Evolutionary conservation across 2,888 invertebrate genomes (phyloP).

Genomic region (Temnothorax ravouxi): DNA sequence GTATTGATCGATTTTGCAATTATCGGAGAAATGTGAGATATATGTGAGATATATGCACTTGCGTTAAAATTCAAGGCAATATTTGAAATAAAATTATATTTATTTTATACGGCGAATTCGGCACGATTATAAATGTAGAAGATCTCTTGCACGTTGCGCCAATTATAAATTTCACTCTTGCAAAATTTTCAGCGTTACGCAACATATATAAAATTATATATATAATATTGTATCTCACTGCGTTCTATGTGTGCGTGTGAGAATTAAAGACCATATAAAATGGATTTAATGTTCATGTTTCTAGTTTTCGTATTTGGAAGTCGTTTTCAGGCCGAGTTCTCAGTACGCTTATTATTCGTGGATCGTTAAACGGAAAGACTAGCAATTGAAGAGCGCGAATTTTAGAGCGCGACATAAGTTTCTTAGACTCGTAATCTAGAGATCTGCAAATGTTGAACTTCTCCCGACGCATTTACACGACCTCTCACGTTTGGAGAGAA

Average conservation of each 20-base stretch:
- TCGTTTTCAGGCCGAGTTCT: neutral
- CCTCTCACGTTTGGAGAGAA: neutral
- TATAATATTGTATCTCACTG: neutral
- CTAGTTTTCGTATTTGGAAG: too few relatives aligned
- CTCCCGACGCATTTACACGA: neutral
- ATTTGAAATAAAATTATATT: neutral
- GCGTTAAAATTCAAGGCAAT: slow-evolving; percentile 60
- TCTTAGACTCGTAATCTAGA: slow-evolving; percentile 22
- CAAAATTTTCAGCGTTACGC: neutral
- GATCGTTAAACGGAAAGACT: slow-evolving; percentile 22
- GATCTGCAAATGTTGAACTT: slow-evolving; percentile 36
- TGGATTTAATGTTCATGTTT: slow-evolving; percentile 19
- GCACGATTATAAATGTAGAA: neutral
- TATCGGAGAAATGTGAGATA: slow-evolving; percentile 73
- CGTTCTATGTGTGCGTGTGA: too few relatives aligned
- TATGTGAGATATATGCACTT: slow-evolving; percentile 47
- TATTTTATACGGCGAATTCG: neutral
- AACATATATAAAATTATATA: neutral
- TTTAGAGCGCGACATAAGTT: slow-evolving; percentile 20
- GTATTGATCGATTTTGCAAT: slow-evolving; percentile 73
- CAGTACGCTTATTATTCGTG: neutral
- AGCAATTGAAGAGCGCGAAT: slow-evolving; percentile 16
- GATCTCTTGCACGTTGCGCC: neutral
- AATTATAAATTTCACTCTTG: neutral
- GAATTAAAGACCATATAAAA: slow-evolving; percentile 3